Conservation (phyloP, 2,888 invertebrate genomes). For the Lottia gigantea region DNA sequence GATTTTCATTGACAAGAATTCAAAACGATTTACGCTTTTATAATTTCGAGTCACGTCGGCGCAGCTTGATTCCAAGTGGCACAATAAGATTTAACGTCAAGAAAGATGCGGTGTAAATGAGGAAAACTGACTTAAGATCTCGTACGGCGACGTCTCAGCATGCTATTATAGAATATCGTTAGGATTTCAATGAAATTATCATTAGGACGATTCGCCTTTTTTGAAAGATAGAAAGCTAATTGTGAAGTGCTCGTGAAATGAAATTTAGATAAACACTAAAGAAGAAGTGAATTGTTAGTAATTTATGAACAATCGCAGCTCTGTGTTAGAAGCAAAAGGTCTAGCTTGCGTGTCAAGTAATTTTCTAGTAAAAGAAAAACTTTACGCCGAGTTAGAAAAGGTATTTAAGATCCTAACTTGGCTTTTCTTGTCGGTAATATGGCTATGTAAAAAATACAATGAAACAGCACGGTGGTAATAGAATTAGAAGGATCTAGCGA, state of each 20-base stretch:
- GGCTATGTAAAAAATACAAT: background rate
- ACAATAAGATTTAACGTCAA: background rate
- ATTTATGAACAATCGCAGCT: conserved; percentile 26
- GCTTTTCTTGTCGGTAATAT: conserved; percentile 18
- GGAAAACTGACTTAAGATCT: background rate
- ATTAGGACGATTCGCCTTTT: conserved; percentile 5
- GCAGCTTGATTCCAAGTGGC: background rate
- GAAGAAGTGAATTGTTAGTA: conserved; percentile 20
- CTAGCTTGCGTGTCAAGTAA: conserved; percentile 27
- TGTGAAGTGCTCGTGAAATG: conserved; percentile 3
- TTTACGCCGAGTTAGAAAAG: conserved; percentile 30
- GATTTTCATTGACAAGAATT: background rate
- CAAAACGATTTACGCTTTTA: conserved; percentile 5
- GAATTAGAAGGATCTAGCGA: background rate
- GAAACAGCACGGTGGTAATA: background rate
- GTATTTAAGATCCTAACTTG: conserved; percentile 26
- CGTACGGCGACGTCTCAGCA: background rate
- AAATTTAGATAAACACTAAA: conserved; percentile 6
- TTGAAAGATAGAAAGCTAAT: background rate
- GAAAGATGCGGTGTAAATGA: background rate
- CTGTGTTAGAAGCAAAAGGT: conserved; percentile 18
- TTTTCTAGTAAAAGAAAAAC: conserved; percentile 29
- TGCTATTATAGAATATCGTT: background rate
- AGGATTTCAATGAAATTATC: background rate
- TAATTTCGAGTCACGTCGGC: background rate